phyloP scores from a whole-genome alignment of 2,888 invertebrate genomes.

The Acleris laterana region DNA sequence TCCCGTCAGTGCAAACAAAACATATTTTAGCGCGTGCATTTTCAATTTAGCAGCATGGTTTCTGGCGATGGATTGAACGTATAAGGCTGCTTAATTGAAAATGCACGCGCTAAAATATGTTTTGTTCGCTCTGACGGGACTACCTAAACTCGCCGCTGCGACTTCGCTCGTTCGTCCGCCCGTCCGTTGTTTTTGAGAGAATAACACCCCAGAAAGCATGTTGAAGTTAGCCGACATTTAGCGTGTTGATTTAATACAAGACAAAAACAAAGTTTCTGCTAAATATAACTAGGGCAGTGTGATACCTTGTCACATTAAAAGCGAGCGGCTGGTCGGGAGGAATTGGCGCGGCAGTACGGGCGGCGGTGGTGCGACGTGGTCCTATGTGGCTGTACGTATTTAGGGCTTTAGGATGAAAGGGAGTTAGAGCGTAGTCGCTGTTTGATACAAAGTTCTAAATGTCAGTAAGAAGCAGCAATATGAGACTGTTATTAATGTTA shows the following conservation, averaged over 20 bases:
- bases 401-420: slow-evolving; percentile 35
- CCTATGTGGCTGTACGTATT: slow-evolving; percentile 63
- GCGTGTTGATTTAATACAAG: slow-evolving; percentile 32
- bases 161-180: no score
- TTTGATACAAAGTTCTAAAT: slow-evolving; percentile 1
- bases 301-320: slow-evolving; percentile 65
- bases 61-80: no score
- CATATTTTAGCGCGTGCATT: no score
- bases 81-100: no score
- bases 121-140: no score
- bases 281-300: slow-evolving; percentile 66
- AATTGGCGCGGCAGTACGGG: slow-evolving; percentile 51
- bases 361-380: slow-evolving; percentile 65
- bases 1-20: no score
- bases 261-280: slow-evolving; percentile 66
- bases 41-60: no score
- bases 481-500: background rate
- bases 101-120: no score
- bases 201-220: no score
- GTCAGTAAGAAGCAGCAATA: background rate
- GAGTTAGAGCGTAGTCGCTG: slow-evolving; percentile 5
- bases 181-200: no score
- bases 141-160: no score
- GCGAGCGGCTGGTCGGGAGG: slow-evolving; percentile 49
- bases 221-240: slow-evolving; percentile 1